Evolutionary conservation across 2,888 invertebrate species (phyloP), one percentile per base, ranked within the genome.

Genomic region (Synanthedon vespiformis): DNA sequence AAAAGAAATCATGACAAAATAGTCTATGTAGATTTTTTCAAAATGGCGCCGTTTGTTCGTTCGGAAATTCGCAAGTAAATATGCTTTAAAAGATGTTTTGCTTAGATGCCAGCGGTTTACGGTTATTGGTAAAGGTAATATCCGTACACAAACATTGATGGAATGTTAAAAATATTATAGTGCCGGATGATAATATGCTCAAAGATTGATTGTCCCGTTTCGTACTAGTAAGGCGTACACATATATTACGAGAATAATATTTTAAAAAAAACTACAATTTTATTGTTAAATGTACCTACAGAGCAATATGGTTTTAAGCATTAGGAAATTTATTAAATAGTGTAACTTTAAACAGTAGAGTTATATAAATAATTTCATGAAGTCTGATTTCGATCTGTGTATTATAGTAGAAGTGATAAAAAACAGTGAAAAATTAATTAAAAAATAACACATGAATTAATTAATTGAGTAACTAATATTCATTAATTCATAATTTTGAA

Each of bases 171-270:
- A 61, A 67, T 57, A 58, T 61, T 62, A 61, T 68, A 71, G 72
- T 69, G 72, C 69, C 68, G 74, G 68, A 70, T 66, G 65, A 71
- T 60, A 63, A 62, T 70, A 79, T 79, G 83, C 82, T 84, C 82
- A 82, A 83, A 72, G 72, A 56, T 72, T 65, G 77, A 75, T 68
- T 53, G 74, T 78, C 75, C 60, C 58, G 59, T 67, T 72, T 48
- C 48, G 22, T 22, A 16, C 16, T 44, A 44, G 22, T 16, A 16
- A 48, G 48, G 22, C 18, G 6, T 48, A 48, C 14, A 18, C 16
- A 8, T 14, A 48, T n/a, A 13, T 44, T 6, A 44, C 12, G n/a
- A 44, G n/a, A 44, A 4, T 44, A 13, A 13, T 44, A 10, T 44
- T 8, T n/a, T n/a, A n/a, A n/a, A 44, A 44, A 44, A 1, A 44